phyloP scores from a whole-genome alignment of 2,888 invertebrate genomes.

The Thera britannica region DNA sequence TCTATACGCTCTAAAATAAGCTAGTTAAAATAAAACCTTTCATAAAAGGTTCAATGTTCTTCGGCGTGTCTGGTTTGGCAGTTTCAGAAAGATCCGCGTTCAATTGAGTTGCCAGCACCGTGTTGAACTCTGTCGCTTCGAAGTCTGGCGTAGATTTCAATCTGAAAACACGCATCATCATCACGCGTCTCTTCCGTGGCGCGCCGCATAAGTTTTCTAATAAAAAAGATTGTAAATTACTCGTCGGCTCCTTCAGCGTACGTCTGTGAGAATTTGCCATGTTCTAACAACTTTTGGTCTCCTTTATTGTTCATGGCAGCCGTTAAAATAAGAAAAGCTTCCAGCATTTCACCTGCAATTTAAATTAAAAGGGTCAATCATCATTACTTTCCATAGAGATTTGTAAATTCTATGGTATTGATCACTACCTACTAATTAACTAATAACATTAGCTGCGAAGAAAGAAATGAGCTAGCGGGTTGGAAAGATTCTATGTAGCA shows the following conservation, averaged over 20 bases:
- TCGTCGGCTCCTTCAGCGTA: constrained; percentile 62
- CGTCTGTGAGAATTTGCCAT: constrained; percentile 64
- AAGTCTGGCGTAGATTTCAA: constrained; percentile 60
- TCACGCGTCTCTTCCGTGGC: no score
- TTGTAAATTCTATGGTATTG: no score
- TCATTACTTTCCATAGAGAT: no score
- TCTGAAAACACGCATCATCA: constrained; percentile 44
- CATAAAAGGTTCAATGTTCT: constrained; percentile 55
- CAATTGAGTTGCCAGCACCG: constrained; percentile 52
- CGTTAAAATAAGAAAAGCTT: constrained; percentile 64
- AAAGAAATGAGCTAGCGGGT: no score
- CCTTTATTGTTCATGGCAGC: constrained; percentile 66
- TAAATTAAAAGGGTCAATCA: neutral
- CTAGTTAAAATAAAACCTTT: constrained; percentile 50
- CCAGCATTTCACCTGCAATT: constrained; percentile 62
- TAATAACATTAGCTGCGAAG: no score
- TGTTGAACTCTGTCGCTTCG: constrained; percentile 57
- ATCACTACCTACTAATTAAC: no score
- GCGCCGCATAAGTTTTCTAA: no score
- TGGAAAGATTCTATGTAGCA: no score
- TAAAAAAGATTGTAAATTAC: constrained; percentile 50
- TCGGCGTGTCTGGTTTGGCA: constrained; percentile 56
- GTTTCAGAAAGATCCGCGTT: constrained; percentile 50
- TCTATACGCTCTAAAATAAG: no score
- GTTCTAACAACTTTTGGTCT: constrained; percentile 50